phyloP scores from a whole-genome alignment of 2,113 vertebrate species.

The Junco hyemalis region DNA sequence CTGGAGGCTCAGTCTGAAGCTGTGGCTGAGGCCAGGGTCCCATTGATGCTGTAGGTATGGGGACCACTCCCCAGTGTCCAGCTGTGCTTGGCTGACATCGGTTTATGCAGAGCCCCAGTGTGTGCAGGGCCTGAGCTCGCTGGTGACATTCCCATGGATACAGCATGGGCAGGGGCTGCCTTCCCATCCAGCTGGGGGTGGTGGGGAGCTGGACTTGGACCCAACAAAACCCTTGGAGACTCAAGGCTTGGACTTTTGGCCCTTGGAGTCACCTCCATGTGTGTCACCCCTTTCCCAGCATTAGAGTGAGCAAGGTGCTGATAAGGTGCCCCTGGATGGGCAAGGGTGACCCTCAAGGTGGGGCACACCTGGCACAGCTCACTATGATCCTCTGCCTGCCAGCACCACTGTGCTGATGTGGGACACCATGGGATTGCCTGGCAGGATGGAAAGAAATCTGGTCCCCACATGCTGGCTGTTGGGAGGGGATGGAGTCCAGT shows the following conservation, averaged over 20 bases:
- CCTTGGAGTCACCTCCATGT: background rate
- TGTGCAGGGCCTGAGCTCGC: fast-evolving
- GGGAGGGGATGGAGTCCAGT: fast-evolving
- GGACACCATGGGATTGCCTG: background rate
- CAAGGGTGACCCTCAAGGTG: background rate
- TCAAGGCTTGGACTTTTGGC: background rate
- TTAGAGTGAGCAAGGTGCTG: background rate
- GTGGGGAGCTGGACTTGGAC: background rate
- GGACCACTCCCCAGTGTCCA: background rate
- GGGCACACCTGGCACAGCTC: background rate
- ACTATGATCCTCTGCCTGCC: background rate
- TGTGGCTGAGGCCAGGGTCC: background rate
- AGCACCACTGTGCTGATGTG: fast-evolving
- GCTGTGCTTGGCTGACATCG: fast-evolving
- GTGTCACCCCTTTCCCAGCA: background rate
- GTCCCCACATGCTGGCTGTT: background rate
- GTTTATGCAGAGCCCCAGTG: background rate
- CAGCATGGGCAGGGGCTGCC: background rate
- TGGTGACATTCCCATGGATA: background rate
- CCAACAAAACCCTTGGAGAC: background rate
- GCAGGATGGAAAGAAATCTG: background rate
- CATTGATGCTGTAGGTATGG: fast-evolving
- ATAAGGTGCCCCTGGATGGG: background rate
- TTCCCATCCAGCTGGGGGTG: background rate
- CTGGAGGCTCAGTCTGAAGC: background rate